Conservation (phyloP, 30 jellyfish, hydroid and myxozoan genomes). For the Hydractinia echinata region DNA sequence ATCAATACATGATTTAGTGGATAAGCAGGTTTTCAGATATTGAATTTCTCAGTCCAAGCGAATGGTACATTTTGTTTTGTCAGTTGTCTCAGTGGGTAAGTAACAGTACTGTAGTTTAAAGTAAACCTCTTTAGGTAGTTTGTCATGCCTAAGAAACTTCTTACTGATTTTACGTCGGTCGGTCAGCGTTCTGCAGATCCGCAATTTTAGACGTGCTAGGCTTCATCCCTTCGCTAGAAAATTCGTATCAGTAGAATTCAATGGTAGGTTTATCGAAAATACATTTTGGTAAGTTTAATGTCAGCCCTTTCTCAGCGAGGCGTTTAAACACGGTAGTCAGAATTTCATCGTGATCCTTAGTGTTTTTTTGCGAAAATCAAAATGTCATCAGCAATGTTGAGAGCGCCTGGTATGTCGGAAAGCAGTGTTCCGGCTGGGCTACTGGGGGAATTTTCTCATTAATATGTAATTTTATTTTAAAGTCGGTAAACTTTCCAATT, state of each 20-base stretch:
- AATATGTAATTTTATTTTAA: not conserved
- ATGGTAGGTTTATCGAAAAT: not conserved
- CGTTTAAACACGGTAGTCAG: not conserved
- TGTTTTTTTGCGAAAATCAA: not conserved
- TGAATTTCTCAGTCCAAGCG: too few species aligned
- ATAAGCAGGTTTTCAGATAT: not conserved
- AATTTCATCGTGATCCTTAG: not conserved
- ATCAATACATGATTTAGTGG: not conserved
- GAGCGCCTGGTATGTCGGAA: not conserved
- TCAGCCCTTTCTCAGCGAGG: not conserved
- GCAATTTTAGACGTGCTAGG: too few species aligned
- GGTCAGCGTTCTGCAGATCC: too few species aligned
- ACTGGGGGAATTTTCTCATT: not conserved
- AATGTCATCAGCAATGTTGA: not conserved
- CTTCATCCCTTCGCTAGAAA: not conserved
- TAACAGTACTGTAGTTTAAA: too few species aligned
- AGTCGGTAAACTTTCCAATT: not conserved
- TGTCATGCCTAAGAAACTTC: too few species aligned
- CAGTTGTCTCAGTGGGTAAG: too few species aligned
- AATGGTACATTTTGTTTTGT: too few species aligned
- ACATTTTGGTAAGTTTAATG: not conserved
- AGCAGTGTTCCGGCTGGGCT: not conserved
- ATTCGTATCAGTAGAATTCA: not conserved
- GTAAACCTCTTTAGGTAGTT: too few species aligned
- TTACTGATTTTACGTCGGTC: too few species aligned